These are phyloP conservation scores for Platalea minor DNA, from an alignment of 2,797 vertebrate genomes.

Conservation along the genomic window DNA sequence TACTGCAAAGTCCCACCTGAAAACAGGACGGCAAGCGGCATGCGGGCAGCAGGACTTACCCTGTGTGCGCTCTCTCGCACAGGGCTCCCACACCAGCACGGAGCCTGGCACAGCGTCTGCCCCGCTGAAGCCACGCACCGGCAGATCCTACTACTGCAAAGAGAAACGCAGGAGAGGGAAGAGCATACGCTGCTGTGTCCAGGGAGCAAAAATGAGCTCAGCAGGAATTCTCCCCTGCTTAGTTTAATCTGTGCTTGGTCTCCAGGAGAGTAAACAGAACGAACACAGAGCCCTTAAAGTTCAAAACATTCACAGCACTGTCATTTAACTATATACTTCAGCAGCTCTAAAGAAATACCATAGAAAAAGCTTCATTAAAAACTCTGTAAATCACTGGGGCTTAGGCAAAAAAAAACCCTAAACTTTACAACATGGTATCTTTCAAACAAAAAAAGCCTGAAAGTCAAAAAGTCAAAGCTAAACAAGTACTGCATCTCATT, in stretches of 20 bases:
- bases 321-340: background rate
- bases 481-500: background rate
- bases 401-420: background rate
- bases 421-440: background rate
- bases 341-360: background rate
- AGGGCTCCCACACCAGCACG: background rate
- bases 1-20: background rate
- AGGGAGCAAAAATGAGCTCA: background rate
- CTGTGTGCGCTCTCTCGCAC: fast-evolving
- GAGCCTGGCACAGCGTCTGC: background rate
- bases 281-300: background rate
- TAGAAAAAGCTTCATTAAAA: background rate
- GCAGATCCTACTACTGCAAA: background rate
- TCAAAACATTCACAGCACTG: background rate
- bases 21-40: fast-evolving
- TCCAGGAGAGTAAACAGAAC: background rate
- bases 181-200: fast-evolving
- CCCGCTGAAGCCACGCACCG: background rate
- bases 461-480: background rate
- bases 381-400: background rate
- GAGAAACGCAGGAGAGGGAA: background rate
- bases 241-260: background rate
- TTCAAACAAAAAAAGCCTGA: background rate
- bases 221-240: background rate
- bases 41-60: fast-evolving